Evolutionary conservation across 2,797 vertebrate species (phyloP).

Genomic region (Xiphophorus birchmanni): DNA sequence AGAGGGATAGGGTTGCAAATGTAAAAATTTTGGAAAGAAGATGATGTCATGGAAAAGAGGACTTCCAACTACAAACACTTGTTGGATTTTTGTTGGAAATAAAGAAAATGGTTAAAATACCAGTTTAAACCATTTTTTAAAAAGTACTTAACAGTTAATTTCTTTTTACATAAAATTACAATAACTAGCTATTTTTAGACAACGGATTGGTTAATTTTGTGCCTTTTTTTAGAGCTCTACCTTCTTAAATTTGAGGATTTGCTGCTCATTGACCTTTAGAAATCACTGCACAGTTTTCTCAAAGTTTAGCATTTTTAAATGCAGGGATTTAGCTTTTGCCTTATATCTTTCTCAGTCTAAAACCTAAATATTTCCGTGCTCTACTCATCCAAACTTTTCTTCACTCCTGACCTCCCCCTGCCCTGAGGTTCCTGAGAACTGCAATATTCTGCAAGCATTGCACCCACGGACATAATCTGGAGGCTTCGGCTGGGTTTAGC

Average conservation of each 20-base stretch:
- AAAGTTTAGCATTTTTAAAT: neutral
- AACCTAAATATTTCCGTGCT: neutral
- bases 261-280: neutral
- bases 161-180: neutral
- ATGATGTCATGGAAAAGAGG: neutral
- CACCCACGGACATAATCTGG: neutral
- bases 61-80: neutral
- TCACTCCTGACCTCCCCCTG: neutral
- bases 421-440: neutral
- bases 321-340: neutral
- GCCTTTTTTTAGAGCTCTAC: neutral
- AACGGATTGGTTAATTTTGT: neutral
- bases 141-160: neutral
- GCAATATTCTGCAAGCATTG: neutral
- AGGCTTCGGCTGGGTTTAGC: constrained; percentile 16
- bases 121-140: neutral
- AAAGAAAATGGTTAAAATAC: neutral
- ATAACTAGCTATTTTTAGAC: neutral
- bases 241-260: neutral
- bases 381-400: neutral
- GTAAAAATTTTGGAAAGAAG: no score
- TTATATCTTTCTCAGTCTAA: neutral
- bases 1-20: no score
- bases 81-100: no score
- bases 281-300: neutral